These are phyloP conservation scores for Anisognathus igniventris DNA, from an alignment of 2,797 vertebrate genomes.

Conservation along the genomic window DNA sequence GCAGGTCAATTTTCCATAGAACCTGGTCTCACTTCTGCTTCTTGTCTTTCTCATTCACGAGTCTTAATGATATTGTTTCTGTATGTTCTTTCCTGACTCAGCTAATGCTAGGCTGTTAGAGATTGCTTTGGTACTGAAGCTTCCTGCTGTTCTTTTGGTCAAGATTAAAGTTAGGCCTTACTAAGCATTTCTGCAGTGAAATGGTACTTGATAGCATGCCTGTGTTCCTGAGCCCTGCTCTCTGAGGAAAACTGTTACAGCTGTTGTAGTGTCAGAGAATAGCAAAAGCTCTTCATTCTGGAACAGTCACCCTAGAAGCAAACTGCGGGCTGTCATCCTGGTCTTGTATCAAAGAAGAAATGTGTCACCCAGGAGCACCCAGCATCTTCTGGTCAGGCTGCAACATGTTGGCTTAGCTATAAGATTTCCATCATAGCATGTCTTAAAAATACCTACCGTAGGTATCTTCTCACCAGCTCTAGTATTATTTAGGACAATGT, in stretches of 20 bases:
- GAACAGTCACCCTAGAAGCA: background rate
- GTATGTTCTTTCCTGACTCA: background rate
- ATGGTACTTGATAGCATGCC: background rate
- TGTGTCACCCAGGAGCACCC: background rate
- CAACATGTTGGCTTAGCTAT: background rate
- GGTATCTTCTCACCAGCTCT: background rate
- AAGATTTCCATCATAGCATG: background rate
- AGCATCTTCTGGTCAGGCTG: background rate
- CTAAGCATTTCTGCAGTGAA: background rate
- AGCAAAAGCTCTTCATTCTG: background rate
- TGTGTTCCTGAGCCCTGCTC: background rate
- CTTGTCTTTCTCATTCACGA: background rate
- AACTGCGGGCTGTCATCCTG: accelerated
- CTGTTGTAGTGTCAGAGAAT: background rate
- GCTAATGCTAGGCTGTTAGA: background rate
- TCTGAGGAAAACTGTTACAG: background rate
- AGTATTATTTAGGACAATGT: background rate
- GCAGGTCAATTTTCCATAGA: background rate
- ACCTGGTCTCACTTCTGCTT: background rate
- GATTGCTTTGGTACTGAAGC: background rate
- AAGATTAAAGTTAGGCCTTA: background rate
- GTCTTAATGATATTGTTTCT: background rate
- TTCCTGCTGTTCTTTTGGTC: background rate
- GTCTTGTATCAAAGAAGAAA: background rate
- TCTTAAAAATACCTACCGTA: background rate